Evolutionary conservation across 2,113 vertebrate genomes (phyloP), one percentile per base, ranked within the genome.

Genomic region (Rhinogobius similis): DNA sequence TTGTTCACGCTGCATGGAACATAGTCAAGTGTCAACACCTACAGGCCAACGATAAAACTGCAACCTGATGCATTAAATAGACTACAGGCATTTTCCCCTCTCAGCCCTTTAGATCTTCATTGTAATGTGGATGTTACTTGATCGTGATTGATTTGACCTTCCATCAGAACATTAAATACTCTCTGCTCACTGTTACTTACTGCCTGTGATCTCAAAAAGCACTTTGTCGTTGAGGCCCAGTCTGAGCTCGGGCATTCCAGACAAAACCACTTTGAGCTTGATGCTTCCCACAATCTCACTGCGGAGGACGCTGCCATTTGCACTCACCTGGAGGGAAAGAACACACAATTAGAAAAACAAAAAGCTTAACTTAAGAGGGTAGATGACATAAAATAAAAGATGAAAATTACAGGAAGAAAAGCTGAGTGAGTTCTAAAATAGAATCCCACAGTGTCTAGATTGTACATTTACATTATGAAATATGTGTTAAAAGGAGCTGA

Each of bases 141-240:
- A 59, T 9, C n/a, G 59, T 23, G 32, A 39, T 5, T 23, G 27
- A 12, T 38, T 12, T 1, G 16, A n/a, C 9, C 16, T 16, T 1
- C 1, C 5, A 21, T 1, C 38, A 32, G 0, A 3, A 29, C 23
- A 24, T 27, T 13, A 64, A 27, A 50, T 12, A 23, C 10, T 24
- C 21, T 12, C 21, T 53, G 21, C 6, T 18, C 36, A 36, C 21
- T 43, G 61, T 12, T 66, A 93, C 96, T 96, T 86, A 97, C 96
- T 93, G 72, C 96, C 96, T 3, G 95, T 96, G 81, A 96, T 94
- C 86, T 97, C 94, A 50, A 97, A 97, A 74, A 98, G 94, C 75
- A 97, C 94, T 65, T 96, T 94, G 87, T 98, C 96, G 7, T 98
- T 98, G 75, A 98, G 91, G 58, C 95, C 96, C 41, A 97, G 88